phyloP scores from a whole-genome alignment of 2,113 vertebrate species.

The Sardina pilchardus region DNA sequence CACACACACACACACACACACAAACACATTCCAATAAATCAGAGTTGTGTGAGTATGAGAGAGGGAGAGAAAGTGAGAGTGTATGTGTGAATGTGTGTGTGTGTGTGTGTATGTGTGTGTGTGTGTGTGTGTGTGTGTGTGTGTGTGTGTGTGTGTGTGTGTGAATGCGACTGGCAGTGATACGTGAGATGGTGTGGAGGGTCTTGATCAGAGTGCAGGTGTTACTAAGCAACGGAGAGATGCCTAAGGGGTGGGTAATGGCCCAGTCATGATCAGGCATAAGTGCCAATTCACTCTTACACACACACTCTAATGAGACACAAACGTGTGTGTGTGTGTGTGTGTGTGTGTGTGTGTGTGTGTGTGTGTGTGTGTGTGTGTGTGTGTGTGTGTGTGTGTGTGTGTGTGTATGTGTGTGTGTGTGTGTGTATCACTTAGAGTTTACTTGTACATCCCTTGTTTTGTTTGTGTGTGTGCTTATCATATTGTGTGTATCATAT shows the following conservation, averaged over 20 bases:
- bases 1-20: no score
- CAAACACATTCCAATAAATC: neutral
- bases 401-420: neutral
- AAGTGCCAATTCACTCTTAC: constrained; percentile 61
- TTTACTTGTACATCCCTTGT: neutral
- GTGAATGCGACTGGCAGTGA: neutral
- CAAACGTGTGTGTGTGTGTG: constrained; percentile 19
- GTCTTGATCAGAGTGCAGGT: constrained; percentile 68
- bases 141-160: neutral
- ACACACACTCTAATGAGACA: constrained; percentile 33
- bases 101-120: neutral
- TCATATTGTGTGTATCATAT: constrained; percentile 19
- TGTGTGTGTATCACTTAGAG: no score
- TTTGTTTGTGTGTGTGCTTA: constrained; percentile 7
- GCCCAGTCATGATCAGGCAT: constrained; percentile 64
- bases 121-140: neutral
- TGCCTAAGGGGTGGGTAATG: constrained; percentile 65
- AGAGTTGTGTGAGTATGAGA: neutral
- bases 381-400: constrained; percentile 10
- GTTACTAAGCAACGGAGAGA: constrained; percentile 79
- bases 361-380: constrained; percentile 16
- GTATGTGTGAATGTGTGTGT: neutral
- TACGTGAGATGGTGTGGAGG: neutral
- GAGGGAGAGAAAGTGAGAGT: neutral
- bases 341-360: neutral